Percentiles rank a stretch among this genome's conserved stretches.
phyloP scores from a whole-genome alignment of 2,888 invertebrate genomes.

The Uloborus plumipes region DNA sequence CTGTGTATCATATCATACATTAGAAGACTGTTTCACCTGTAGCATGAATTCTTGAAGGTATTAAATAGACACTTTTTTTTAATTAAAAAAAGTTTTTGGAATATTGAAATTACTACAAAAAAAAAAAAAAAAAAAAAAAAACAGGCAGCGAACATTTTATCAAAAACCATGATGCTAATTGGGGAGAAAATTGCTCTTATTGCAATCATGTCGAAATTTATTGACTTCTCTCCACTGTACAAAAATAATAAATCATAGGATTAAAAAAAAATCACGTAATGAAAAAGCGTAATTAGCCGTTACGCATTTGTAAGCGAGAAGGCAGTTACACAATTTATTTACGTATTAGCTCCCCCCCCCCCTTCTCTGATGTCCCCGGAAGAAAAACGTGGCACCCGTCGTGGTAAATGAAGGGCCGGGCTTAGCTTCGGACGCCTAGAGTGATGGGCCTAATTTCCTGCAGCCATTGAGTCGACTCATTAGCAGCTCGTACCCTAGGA shows the following conservation, averaged over 20 bases:
- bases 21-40: no score
- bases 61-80: no score
- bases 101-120: no score
- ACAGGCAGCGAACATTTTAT: no score
- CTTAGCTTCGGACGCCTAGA: conserved; percentile 16
- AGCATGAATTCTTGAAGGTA: no score
- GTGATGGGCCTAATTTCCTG: conserved; percentile 52
- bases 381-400: conserved; percentile 16
- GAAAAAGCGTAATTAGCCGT: conserved; percentile 43
- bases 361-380: conserved; percentile 2
- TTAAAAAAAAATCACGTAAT: conserved; percentile 13
- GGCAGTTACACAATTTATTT: conserved; percentile 6
- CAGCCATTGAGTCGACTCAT: conserved; percentile 38
- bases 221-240: no score
- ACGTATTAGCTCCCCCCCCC: conserved; percentile 1
- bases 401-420: conserved; percentile 3
- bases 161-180: no score
- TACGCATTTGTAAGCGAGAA: background rate
- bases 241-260: background rate
- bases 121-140: no score
- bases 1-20: no score
- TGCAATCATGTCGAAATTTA: no score
- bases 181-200: no score
- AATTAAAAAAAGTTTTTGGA: no score
- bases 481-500: conserved; percentile 28